phyloP scores from a whole-genome alignment of 2,888 invertebrate genomes.

The Barypeithes pellucidus region DNA sequence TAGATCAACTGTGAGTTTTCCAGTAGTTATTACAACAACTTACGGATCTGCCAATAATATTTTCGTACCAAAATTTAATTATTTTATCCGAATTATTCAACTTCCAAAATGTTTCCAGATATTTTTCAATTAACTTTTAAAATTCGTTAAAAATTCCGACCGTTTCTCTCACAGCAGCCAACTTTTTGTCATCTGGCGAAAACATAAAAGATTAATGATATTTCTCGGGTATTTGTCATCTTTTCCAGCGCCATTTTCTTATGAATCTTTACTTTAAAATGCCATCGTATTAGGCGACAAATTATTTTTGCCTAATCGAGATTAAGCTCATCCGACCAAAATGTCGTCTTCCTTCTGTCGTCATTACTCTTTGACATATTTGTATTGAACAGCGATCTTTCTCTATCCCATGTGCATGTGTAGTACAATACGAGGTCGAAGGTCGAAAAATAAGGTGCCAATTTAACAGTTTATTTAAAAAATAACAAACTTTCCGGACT shows the following conservation, averaged over 20 bases:
- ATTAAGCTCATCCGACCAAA: conserved; percentile 49
- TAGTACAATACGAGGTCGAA: too few species aligned
- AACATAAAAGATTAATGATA: conserved; percentile 54
- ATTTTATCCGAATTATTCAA: neutral
- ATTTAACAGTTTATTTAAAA: too few species aligned
- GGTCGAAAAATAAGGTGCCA: too few species aligned
- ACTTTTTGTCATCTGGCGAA: conserved; percentile 50
- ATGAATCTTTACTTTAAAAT: conserved; percentile 52
- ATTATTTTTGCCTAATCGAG: conserved; percentile 41
- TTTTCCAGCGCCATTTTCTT: conserved; percentile 48
- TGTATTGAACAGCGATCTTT: too few species aligned
- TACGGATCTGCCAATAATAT: neutral
- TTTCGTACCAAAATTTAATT: neutral
- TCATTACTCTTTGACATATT: too few species aligned
- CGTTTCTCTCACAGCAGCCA: conserved; percentile 43
- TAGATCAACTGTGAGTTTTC: too few species aligned
- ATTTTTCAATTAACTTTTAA: conserved; percentile 52
- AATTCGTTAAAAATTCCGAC: conserved; percentile 44
- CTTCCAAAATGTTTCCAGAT: conserved; percentile 10
- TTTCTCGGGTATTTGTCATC: conserved; percentile 53
- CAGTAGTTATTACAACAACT: too few species aligned
- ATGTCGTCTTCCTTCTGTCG: too few species aligned
- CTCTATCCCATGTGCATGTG: too few species aligned
- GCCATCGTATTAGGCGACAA: conserved; percentile 38
- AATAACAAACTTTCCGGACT: too few species aligned